Evolutionary conservation across 2,113 vertebrate genomes (phyloP).

Genomic region (Stomatorhinus ivindoensis): DNA sequence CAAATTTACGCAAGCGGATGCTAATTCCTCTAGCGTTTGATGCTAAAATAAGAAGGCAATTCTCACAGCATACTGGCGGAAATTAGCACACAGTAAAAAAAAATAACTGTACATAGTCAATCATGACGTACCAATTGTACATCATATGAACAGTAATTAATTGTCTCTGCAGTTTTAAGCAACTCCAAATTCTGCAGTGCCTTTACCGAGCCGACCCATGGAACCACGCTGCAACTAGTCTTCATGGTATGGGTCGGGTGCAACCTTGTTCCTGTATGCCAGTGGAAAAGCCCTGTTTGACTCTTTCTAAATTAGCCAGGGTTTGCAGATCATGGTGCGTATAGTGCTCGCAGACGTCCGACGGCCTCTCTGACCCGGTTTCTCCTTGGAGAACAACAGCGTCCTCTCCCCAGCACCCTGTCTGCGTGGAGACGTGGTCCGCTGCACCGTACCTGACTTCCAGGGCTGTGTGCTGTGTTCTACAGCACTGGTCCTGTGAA

Average conservation of each 20-base stretch:
- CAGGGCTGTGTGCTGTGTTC: neutral
- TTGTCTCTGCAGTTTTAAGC: too few relatives aligned
- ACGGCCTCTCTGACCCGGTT: neutral
- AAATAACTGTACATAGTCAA: too few relatives aligned
- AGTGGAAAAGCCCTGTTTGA: neutral
- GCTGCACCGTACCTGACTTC: neutral
- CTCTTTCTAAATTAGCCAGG: neutral
- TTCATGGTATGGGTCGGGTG: neutral
- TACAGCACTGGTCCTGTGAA: neutral
- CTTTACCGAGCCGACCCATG: too few relatives aligned
- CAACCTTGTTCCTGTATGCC: neutral
- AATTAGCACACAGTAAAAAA: too few relatives aligned
- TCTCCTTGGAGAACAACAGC: neutral
- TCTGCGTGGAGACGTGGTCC: neutral
- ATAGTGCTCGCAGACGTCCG: neutral
- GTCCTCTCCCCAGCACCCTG: neutral
- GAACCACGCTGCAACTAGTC: neutral
- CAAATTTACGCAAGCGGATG: neutral
- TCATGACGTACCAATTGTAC: too few relatives aligned
- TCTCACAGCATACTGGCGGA: neutral
- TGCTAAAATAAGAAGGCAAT: neutral
- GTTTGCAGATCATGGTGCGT: neutral
- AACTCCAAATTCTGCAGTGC: too few relatives aligned
- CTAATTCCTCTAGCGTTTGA: neutral
- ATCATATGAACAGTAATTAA: too few relatives aligned